Base-by-base conservation (phyloP, 2,113 vertebrate species). In the Rhizomys pruinosus region DNA sequence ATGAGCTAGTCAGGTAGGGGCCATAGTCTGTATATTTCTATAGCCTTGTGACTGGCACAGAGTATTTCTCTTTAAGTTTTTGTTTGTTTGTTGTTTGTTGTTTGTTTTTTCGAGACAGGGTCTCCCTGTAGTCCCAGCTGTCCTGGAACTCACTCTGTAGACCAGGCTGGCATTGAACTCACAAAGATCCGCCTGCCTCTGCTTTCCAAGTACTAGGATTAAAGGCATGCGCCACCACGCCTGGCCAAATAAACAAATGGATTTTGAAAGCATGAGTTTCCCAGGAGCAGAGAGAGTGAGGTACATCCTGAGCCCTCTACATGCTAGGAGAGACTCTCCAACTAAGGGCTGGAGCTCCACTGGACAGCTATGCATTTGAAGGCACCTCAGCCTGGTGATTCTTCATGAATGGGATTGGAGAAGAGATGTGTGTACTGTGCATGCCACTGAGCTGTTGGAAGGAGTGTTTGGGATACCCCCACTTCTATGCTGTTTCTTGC, bases 391-490 rank as follows among this genome's bases (percentile, higher is more conserved):
- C 22, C 29, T 57, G 11, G 5, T 39, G 64, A 29, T n/a, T 61
- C 37, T 29, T 20, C 2, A 15, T 1, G 23, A 77, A 16, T 10
- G 3, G 64, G 13, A 34, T 17, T 7, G 5, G 52, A 47, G 63
- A 17, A 7, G 22, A 61, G 34, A 57, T 0, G 0, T 42, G 13
- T 12, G 0, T 0, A 23, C 16, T 23, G 12, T 13, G 3, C 61
- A 34, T 32, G 22, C 29, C 82, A 7, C 0, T 34, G 59, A 42
- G 23, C 9, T 0, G 0, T 22, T 9, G 69, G 61, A 73, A 7
- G 22, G 32, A 37, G 3, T 19, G 2, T 1, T 1, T 0, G 27
- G 78, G 29, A 0, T n/a, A n/a, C n/a, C n/a, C 2, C 6, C 61
- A 13, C 32, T 2, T 39, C 73, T 32, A 0, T 1, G 0, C 0